These are phyloP conservation scores for Orgyia antiqua DNA, from an alignment of 2,888 invertebrate genomes.

Conservation along the genomic window DNA sequence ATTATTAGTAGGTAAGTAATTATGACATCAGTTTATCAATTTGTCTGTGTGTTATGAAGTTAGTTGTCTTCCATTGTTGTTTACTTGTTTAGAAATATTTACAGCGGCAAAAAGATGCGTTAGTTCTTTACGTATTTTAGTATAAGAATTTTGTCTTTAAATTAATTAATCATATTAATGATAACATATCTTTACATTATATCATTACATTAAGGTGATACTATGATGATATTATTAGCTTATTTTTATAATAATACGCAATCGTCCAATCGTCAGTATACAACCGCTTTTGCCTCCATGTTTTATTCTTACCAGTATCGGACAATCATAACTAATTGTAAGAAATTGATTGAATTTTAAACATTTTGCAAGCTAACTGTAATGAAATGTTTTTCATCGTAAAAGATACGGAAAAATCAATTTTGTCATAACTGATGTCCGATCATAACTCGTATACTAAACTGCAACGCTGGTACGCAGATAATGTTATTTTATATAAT, in stretches of 20 bases:
- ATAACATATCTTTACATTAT: constrained; percentile 4
- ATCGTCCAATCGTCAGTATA: constrained; percentile 37
- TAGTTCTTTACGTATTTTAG: too few relatives aligned
- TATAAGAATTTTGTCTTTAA: not conserved
- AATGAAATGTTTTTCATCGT: too few relatives aligned
- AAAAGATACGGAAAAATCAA: too few relatives aligned
- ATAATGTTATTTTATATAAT: constrained; percentile 26
- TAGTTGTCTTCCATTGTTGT: constrained; percentile 35
- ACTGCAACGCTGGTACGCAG: constrained; percentile 44
- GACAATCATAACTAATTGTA: constrained; percentile 18
- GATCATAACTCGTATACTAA: constrained; percentile 27
- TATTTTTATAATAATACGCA: constrained; percentile 12
- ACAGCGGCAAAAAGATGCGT: too few relatives aligned
- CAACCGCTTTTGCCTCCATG: constrained; percentile 35
- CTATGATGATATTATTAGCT: constrained; percentile 6
- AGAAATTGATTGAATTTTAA: too few relatives aligned
- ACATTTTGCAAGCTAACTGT: too few relatives aligned
- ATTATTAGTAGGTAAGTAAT: too few relatives aligned
- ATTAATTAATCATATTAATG: not conserved
- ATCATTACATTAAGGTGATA: not conserved
- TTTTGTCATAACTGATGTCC: not conserved
- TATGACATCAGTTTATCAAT: too few relatives aligned
- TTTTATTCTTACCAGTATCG: constrained; percentile 8
- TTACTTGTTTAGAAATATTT: constrained; percentile 3
- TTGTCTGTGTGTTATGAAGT: too few relatives aligned